phyloP scores from a whole-genome alignment of 2,888 invertebrate species.

The Ametastegia equiseti region DNA sequence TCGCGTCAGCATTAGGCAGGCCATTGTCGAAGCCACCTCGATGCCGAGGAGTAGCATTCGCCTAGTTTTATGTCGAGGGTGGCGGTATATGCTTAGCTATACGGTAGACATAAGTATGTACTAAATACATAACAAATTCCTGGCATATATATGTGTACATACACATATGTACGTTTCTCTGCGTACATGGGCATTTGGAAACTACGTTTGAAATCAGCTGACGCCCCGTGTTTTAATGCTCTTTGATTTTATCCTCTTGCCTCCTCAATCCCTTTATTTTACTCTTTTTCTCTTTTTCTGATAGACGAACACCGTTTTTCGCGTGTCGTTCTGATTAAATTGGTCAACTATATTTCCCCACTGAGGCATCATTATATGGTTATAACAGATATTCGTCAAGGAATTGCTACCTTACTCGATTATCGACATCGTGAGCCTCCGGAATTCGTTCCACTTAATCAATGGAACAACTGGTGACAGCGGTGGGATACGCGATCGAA shows the following conservation, averaged over 20 bases:
- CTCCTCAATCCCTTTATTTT: too few species aligned
- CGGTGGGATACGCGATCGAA: conserved; percentile 20
- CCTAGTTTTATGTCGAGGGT: conserved; percentile 18
- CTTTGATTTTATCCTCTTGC: background rate
- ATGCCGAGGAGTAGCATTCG: conserved; percentile 30
- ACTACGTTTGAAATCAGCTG: conserved; percentile 41
- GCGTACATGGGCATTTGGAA: background rate
- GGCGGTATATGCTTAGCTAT: background rate
- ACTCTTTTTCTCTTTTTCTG: too few species aligned
- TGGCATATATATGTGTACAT: background rate
- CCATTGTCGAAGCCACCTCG: conserved; percentile 41
- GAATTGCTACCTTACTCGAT: background rate
- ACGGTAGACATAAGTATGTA: background rate
- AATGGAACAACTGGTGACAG: background rate
- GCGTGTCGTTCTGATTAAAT: background rate
- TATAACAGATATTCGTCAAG: background rate
- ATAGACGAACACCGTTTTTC: background rate
- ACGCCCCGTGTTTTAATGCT: conserved; percentile 32
- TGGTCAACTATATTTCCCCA: background rate
- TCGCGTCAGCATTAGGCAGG: conserved; percentile 41
- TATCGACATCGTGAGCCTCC: background rate
- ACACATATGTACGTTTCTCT: too few species aligned
- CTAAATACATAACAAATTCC: background rate
- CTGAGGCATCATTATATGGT: background rate
- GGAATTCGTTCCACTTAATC: background rate